A percentile compares a stretch with the other conserved stretches of the same genome.
phyloP scores from a whole-genome alignment of 2,113 vertebrate species.

The Cygnus buccinator region DNA sequence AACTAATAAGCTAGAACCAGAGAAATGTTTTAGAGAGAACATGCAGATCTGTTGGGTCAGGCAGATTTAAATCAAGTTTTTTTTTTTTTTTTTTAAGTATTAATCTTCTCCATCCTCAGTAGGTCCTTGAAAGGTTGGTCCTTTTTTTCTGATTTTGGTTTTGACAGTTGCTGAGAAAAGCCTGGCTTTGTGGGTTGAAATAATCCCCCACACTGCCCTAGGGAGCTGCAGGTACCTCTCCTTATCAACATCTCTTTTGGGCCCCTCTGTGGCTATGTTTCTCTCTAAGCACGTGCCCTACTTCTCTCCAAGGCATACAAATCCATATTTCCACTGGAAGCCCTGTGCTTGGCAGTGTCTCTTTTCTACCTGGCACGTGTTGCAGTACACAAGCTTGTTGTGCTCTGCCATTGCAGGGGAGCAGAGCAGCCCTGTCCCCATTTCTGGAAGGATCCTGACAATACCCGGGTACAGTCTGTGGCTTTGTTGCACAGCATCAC shows the following conservation, averaged over 20 bases:
- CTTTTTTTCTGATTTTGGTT: background rate
- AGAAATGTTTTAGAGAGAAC: background rate
- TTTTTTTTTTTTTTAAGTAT: background rate
- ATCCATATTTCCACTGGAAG: background rate
- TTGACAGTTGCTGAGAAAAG: background rate
- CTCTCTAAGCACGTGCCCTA: background rate
- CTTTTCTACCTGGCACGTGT: fast-evolving
- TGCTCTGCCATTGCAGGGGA: fast-evolving
- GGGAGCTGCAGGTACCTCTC: background rate
- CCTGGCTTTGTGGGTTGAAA: background rate
- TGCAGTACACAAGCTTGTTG: background rate
- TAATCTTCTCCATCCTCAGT: background rate
- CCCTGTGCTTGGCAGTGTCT: background rate
- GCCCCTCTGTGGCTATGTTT: background rate
- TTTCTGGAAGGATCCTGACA: fast-evolving
- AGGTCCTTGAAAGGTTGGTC: background rate
- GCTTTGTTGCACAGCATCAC: background rate
- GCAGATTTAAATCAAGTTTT: background rate
- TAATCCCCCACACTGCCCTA: fast-evolving
- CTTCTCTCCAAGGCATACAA: background rate
- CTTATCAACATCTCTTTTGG: fast-evolving
- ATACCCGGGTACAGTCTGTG: background rate
- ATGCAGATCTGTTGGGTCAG: background rate
- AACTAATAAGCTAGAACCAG: background rate
- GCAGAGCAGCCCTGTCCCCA: background rate